Conservation (phyloP, 2,797 vertebrate genomes). For the Peromyscus melanophrys region DNA sequence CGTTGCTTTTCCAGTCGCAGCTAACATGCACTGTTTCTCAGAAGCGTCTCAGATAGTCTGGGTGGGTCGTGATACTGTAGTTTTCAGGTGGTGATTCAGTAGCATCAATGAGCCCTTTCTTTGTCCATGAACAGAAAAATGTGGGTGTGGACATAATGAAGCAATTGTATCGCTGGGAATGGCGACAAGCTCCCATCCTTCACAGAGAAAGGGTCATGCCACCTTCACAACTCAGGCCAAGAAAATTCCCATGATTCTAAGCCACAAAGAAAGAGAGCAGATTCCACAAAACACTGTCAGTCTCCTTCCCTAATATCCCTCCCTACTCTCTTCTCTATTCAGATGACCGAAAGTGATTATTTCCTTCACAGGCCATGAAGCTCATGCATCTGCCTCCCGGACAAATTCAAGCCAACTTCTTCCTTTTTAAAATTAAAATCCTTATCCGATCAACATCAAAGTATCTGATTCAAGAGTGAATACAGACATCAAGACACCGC, state of each 20-base stretch:
- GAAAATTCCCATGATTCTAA: conserved; percentile 48
- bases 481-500: background rate
- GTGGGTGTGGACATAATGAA: conserved; percentile 68
- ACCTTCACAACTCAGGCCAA: conserved; percentile 68
- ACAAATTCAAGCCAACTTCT: conserved; percentile 28
- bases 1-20: background rate
- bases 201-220: conserved; percentile 29
- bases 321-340: conserved; percentile 41
- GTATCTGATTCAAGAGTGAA: conserved; percentile 30
- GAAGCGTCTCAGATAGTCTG: conserved; percentile 48
- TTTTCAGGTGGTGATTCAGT: conserved; percentile 69
- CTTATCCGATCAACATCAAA: conserved; percentile 24
- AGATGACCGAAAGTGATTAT: conserved; percentile 35
- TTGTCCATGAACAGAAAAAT: conserved; percentile 44
- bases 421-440: conserved; percentile 67
- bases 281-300: conserved; percentile 10
- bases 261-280: conserved; percentile 52
- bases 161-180: conserved; percentile 49
- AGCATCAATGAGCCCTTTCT: conserved; percentile 74
- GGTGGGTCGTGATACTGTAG: conserved; percentile 24
- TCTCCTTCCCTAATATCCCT: background rate
- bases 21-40: conserved; percentile 52
- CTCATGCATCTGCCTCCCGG: background rate
- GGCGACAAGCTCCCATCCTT: conserved; percentile 59
- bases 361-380: background rate